A percentile compares a stretch with the other conserved stretches of the same genome.
Conservation (phyloP, 2,113 vertebrate genomes). For the Manacus vitellinus region DNA sequence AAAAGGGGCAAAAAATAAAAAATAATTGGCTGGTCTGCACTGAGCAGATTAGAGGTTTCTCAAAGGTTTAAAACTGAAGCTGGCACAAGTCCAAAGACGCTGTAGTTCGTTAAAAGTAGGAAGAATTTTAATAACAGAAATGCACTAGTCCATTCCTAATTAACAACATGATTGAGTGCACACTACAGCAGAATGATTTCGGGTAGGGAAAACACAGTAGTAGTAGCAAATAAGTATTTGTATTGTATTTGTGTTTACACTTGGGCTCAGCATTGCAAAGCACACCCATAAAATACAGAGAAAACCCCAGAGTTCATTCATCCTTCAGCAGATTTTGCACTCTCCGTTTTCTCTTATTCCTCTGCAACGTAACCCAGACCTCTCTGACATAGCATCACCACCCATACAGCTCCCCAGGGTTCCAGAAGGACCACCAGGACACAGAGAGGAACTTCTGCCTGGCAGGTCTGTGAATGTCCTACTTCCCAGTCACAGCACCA, state of each 20-base stretch:
- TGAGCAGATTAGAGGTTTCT: not conserved
- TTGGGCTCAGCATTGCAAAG: not conserved
- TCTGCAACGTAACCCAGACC: not conserved
- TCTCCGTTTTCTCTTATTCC: not conserved
- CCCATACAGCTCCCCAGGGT: not conserved
- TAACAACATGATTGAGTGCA: not conserved
- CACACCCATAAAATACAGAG: not conserved
- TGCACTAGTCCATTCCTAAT: not conserved
- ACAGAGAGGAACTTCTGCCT: not conserved
- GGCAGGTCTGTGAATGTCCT: fast-evolving
- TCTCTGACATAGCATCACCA: not conserved
- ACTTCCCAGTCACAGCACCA: not conserved
- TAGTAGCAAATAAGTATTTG: not conserved
- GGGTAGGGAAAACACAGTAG: not conserved
- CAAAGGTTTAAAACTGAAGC: not conserved
- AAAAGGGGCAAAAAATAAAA: not conserved
- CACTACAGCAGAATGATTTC: not conserved
- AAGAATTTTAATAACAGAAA: not conserved
- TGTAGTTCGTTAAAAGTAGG: not conserved
- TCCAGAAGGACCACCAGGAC: not conserved
- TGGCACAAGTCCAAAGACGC: not conserved
- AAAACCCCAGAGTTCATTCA: not conserved
- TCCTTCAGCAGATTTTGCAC: not conserved
- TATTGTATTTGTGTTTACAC: not conserved
- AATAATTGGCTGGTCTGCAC: not conserved